These are phyloP conservation scores for Meganola albula DNA, from an alignment of 2,888 invertebrate genomes.

Conservation along the genomic window DNA sequence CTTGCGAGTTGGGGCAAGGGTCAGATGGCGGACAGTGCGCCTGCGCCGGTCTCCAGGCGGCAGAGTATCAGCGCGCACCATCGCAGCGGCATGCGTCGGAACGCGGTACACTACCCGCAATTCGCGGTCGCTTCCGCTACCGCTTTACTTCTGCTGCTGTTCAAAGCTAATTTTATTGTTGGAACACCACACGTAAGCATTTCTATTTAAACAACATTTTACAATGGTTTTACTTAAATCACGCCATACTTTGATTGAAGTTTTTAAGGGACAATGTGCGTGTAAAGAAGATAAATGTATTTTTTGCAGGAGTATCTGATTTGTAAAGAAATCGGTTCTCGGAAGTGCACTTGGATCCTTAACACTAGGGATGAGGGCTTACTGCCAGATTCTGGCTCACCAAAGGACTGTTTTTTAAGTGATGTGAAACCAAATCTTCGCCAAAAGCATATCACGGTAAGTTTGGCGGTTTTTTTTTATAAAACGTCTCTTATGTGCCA, in stretches of 20 bases:
- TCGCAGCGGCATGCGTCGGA: conserved; percentile 55
- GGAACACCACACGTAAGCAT: conserved; percentile 29
- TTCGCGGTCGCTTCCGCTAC: conserved; percentile 8
- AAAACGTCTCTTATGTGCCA: too few species aligned
- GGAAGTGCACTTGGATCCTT: conserved; percentile 26
- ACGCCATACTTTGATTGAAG: too few species aligned
- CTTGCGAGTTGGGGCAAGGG: conserved; percentile 60
- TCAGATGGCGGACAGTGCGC: conserved; percentile 58
- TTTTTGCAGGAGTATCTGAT: conserved; percentile 34
- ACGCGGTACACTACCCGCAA: conserved; percentile 30
- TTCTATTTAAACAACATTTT: conserved; percentile 2
- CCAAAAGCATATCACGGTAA: conserved; percentile 31
- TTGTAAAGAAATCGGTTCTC: conserved; percentile 38
- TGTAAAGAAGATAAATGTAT: conserved; percentile 5
- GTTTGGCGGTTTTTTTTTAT: too few species aligned
- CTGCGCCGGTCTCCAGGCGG: conserved; percentile 30
- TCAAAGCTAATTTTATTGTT: conserved; percentile 12
- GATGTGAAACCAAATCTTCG: conserved; percentile 24
- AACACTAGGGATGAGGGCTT: not conserved
- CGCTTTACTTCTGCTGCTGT: conserved; percentile 14
- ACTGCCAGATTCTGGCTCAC: conserved; percentile 1
- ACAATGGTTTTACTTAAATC: not conserved
- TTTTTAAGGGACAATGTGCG: conserved; percentile 5
- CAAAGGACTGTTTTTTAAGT: conserved; percentile 39
- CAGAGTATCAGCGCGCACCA: conserved; percentile 53